These are phyloP conservation scores for Chamaea fasciata DNA, from an alignment of 2,113 vertebrate genomes.

Conservation along the genomic window DNA sequence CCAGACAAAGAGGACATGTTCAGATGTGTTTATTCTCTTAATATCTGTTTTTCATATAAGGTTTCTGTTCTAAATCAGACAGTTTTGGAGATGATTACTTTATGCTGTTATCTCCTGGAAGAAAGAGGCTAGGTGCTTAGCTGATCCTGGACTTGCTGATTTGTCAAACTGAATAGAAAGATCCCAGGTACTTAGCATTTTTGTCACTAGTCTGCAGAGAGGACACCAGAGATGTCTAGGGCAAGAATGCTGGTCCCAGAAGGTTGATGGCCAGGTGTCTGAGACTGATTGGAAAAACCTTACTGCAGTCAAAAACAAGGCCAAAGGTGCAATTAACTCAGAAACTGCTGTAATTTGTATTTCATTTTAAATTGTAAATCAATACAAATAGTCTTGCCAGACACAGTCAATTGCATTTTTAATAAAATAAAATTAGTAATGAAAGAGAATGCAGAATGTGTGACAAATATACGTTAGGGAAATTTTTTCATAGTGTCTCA, in stretches of 20 bases:
- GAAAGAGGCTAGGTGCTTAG: neutral
- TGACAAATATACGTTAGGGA: neutral
- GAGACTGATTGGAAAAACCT: conserved; percentile 8
- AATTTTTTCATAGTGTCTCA: neutral
- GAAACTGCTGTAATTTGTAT: conserved; percentile 38
- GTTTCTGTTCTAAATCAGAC: neutral
- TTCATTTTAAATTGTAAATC: conserved; percentile 48
- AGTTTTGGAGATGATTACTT: neutral
- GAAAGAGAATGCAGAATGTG: neutral
- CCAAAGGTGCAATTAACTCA: conserved; percentile 49
- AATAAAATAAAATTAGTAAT: conserved; percentile 38
- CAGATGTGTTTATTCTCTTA: neutral
- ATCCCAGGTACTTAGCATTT: neutral
- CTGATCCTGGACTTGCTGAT: neutral
- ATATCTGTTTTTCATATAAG: neutral
- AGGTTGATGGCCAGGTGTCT: conserved; percentile 10
- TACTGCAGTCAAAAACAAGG: conserved; percentile 24
- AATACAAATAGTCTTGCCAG: conserved; percentile 38
- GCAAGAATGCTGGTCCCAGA: neutral
- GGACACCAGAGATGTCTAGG: neutral
- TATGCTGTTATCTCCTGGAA: neutral
- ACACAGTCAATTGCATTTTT: conserved; percentile 34
- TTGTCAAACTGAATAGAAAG: neutral
- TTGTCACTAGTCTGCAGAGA: neutral
- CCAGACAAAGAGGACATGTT: neutral